A percentile compares a stretch with the other conserved stretches of the same genome.
phyloP scores from a whole-genome alignment of 2,113 vertebrate species.

The Macroglossus sobrinus region DNA sequence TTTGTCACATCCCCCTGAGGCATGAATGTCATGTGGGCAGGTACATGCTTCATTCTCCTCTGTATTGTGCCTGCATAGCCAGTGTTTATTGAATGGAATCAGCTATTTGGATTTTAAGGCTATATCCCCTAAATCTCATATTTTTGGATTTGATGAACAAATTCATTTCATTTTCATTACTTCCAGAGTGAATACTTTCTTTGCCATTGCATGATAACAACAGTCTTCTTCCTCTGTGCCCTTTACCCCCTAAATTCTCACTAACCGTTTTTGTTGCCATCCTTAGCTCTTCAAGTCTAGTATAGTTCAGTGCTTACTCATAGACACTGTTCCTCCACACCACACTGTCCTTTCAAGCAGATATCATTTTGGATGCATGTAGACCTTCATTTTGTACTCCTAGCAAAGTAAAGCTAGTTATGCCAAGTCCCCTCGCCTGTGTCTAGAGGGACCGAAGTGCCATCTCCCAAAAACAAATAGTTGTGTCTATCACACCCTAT shows the following conservation, averaged over 20 bases:
- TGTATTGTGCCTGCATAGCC: no score
- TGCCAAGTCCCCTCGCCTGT: neutral
- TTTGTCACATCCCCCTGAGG: neutral
- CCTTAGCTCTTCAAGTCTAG: neutral
- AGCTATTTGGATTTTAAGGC: neutral
- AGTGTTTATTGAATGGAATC: neutral
- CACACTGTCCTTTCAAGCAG: neutral
- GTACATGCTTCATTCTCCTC: neutral
- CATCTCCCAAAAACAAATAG: neutral
- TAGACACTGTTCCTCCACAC: neutral
- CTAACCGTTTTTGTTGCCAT: neutral
- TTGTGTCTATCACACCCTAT: neutral
- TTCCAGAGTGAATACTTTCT: neutral
- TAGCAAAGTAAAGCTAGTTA: neutral
- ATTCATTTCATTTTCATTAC: neutral
- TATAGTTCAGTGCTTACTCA: neutral
- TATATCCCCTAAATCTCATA: neutral
- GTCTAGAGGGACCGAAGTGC: neutral
- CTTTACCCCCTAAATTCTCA: neutral
- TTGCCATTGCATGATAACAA: neutral
- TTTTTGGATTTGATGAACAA: neutral
- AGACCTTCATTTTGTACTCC: neutral
- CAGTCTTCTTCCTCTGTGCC: neutral
- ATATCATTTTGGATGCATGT: no score
- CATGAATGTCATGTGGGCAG: accelerated